Conservation (phyloP, 2,113 vertebrate genomes). For the Edolisoma coerulescens region DNA sequence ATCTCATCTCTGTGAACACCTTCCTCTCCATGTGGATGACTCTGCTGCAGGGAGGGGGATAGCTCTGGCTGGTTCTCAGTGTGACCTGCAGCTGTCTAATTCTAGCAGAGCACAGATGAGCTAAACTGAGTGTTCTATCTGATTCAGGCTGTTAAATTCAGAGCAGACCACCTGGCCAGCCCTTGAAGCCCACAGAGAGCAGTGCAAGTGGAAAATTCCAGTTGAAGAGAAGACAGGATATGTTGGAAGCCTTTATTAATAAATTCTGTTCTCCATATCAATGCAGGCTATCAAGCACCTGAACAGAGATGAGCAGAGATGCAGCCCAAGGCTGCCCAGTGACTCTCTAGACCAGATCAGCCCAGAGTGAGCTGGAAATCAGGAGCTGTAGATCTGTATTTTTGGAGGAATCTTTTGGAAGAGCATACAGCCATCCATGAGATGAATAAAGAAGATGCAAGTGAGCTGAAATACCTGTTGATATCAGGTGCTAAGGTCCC, state of each 20-base stretch:
- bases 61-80: background rate
- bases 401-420: background rate
- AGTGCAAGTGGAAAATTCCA: background rate
- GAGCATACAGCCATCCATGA: background rate
- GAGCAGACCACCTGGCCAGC: background rate
- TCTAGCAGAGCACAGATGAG: background rate
- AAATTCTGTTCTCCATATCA: background rate
- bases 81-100: background rate
- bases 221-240: background rate
- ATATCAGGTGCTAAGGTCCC: background rate
- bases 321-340: background rate
- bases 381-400: background rate
- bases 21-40: background rate
- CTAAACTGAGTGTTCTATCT: background rate
- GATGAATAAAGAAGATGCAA: background rate
- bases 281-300: background rate
- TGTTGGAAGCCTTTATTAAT: background rate
- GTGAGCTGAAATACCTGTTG: background rate
- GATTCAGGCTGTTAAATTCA: background rate
- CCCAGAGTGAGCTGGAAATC: background rate
- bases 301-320: background rate
- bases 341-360: background rate
- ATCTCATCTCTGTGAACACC: background rate
- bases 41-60: constrained; percentile 2
- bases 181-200: background rate